phyloP scores from a whole-genome alignment of 2,888 invertebrate genomes.

The Cremastobaeus sp. region DNA sequence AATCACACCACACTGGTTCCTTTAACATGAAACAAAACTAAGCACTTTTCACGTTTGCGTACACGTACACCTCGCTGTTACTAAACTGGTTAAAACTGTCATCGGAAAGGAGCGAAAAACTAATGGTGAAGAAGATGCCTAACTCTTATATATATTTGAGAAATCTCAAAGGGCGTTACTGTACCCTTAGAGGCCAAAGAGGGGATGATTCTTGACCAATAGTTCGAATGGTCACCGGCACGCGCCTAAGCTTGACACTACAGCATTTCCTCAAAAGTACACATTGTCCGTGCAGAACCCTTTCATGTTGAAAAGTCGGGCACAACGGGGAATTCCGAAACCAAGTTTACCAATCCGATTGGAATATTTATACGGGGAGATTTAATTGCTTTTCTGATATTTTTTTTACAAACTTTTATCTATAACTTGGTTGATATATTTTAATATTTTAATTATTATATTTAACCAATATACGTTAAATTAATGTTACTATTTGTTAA shows the following conservation, averaged over 20 bases:
- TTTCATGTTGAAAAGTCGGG: slow-evolving; percentile 16
- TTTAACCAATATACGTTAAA: no score
- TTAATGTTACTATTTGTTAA: no score
- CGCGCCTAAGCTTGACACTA: slow-evolving; percentile 31
- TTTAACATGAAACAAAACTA: no score
- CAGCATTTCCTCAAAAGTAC: slow-evolving; percentile 27
- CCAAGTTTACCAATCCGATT: slow-evolving; percentile 12
- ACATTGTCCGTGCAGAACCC: slow-evolving; percentile 25
- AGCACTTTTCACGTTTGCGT: no score
- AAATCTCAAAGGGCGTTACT: slow-evolving; percentile 18
- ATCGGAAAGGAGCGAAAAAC: no score
- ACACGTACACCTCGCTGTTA: no score
- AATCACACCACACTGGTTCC: no score
- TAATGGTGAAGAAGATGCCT: no score
- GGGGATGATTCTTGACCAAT: slow-evolving; percentile 41
- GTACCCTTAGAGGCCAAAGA: background rate
- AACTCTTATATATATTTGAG: background rate
- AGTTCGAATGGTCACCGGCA: slow-evolving; percentile 26
- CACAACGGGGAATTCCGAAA: slow-evolving; percentile 22
- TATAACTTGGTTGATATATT: background rate
- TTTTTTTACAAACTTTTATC: background rate
- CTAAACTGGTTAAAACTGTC: no score
- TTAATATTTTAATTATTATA: background rate
- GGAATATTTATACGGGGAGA: slow-evolving; percentile 7
- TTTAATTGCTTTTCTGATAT: slow-evolving; percentile 1